Base-by-base conservation (phyloP, 2,113 vertebrate genomes). In the Pterocles gutturalis region DNA sequence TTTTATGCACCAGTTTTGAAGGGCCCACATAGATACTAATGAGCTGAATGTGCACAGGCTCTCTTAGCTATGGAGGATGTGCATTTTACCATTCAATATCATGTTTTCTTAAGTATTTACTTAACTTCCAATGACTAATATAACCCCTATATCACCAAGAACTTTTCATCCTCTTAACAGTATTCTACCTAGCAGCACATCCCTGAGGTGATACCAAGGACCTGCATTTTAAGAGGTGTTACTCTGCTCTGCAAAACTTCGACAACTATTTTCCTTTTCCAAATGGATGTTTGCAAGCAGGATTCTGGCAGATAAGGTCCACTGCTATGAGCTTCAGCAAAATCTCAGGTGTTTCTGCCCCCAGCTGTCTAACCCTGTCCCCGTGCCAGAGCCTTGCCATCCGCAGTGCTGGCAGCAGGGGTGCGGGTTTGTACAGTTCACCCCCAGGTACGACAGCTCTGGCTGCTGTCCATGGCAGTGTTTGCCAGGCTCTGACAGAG, bases 391-490 rank as follows among this genome's bases (percentile, higher is more conserved):
- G 31, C 21, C 22, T 57, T 51, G 12, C 25, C 25, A 33, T 12
- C 21, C 5, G 0, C 41, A 20, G 13, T 9, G 24, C 17, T 0
- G 2, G 22, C 69, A 58, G 55, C 0, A 0, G 62, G 22, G 38
- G 10, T 72, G 10, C 0, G 1, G 22, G 20, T 45, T 85, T 73
- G 36, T 1, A 1, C 3, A 1, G 38, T n/a, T 76, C 57, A 16
- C 22, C 2, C 0, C 5, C n/a, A 48, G 29, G 7, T 36, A 7
- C 38, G 22, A 20, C 38, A 49, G 21, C 51, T 72, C 34, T 25
- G 10, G 10, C 17, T 31, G 17, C 45, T 2, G 1, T 34, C 1
- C 2, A 29, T 38, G 46, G 24, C 1, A 46, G 46, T 12, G 46
- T 34, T 45, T 38, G 24, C 17, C 1, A 9, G 41, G 34, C 33